Conservation (phyloP, 2,797 vertebrate genomes). For the Onychomys leucogaster region DNA sequence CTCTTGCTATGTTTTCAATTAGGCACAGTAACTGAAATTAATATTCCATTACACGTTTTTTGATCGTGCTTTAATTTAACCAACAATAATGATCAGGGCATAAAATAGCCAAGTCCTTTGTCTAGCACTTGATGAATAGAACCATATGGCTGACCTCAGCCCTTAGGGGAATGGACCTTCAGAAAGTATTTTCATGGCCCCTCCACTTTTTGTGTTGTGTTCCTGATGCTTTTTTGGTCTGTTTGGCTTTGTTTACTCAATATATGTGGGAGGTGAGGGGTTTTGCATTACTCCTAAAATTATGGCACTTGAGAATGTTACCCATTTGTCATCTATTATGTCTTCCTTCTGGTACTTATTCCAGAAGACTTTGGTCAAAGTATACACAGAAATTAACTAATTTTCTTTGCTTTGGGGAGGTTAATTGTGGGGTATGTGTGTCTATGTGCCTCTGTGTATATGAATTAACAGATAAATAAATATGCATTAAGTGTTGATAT, state of each 20-base stretch:
- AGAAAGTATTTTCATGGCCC: constrained; percentile 75
- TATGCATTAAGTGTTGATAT: background rate
- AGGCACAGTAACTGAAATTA: constrained; percentile 80
- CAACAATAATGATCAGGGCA: constrained; percentile 80
- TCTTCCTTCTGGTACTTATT: constrained; percentile 66
- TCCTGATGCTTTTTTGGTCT: constrained; percentile 77
- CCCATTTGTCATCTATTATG: constrained; percentile 70
- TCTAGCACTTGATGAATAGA: constrained; percentile 72
- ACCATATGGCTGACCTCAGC: constrained; percentile 82
- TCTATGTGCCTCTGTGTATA: background rate
- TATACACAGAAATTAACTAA: constrained; percentile 48
- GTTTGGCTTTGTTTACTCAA: constrained; percentile 67
- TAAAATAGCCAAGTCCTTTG: constrained; percentile 80
- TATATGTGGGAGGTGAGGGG: constrained; percentile 54
- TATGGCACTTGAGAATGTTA: constrained; percentile 57
- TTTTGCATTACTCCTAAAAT: constrained; percentile 73
- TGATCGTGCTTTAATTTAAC: constrained; percentile 80
- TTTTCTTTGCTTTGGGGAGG: constrained; percentile 32
- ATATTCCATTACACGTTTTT: constrained; percentile 80
- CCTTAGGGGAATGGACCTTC: constrained; percentile 78
- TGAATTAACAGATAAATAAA: constrained; percentile 17
- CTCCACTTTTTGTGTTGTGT: constrained; percentile 65
- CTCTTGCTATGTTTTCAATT: constrained; percentile 80
- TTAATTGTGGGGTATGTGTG: background rate
- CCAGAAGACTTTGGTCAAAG: constrained; percentile 59